A percentile compares a stretch with the other conserved stretches of the same genome.
Conservation (phyloP, 2,797 vertebrate genomes). For the Cyprinodon diabolis region DNA sequence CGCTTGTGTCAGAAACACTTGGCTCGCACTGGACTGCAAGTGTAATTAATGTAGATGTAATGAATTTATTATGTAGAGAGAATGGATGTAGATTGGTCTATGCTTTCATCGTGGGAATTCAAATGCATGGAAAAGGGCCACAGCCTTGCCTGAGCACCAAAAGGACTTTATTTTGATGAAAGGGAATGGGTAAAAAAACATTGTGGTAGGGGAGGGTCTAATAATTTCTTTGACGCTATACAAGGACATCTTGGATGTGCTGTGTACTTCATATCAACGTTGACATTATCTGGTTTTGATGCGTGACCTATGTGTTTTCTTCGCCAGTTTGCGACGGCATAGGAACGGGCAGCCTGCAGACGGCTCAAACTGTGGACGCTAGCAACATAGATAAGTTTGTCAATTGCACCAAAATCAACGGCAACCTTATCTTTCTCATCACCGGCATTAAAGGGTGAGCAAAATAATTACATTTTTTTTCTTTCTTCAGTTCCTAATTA, state of each 20-base stretch:
- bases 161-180: conserved; percentile 39
- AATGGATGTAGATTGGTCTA: conserved; percentile 63
- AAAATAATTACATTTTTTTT: not conserved
- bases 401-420: conserved; percentile 99
- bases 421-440: conserved; percentile 97
- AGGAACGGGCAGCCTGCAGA: conserved; percentile 90
- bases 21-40: conserved; percentile 54
- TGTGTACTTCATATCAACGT: not conserved
- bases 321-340: conserved; percentile 94
- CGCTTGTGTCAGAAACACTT: conserved; percentile 69
- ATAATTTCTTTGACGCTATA: not conserved
- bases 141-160: conserved; percentile 41
- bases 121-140: conserved; percentile 45
- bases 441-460: conserved; percentile 97
- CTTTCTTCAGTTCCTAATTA: not conserved
- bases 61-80: conserved; percentile 73
- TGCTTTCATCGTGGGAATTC: conserved; percentile 63
- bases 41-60: conserved; percentile 80
- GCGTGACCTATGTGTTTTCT: conserved; percentile 20
- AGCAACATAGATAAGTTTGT: conserved; percentile 96
- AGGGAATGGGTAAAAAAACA: conserved; percentile 18
- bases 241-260: conserved; percentile 27
- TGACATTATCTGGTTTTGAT: not conserved
- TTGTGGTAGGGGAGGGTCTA: conserved; percentile 18
- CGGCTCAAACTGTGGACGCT: conserved; percentile 94